Conservation (phyloP, 2,113 vertebrate genomes). For the Spheniscus mendiculus region DNA sequence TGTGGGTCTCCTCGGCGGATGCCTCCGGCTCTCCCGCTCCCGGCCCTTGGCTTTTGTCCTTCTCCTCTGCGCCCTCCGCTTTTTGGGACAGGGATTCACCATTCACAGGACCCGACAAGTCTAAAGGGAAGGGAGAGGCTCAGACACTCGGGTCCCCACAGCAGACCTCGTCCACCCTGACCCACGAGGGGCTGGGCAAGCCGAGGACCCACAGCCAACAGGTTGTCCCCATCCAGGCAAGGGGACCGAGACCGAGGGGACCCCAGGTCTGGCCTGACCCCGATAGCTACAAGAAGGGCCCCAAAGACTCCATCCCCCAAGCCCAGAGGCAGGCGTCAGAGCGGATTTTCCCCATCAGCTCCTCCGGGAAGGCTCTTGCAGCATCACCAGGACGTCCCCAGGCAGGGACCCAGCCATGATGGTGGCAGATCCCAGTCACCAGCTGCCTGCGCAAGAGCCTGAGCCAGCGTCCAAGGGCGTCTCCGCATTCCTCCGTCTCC, state of each 20-base stretch:
- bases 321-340: not conserved
- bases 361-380: not conserved
- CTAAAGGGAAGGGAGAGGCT: constrained; percentile 25
- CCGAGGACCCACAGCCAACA: fast-evolving
- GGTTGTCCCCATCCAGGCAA: not conserved
- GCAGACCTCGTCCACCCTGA: fast-evolving
- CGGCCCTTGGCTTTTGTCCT: constrained; percentile 57
- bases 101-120: constrained; percentile 83
- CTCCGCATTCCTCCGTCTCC: not conserved
- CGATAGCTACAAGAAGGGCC: fast-evolving
- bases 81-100: constrained; percentile 84
- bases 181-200: fast-evolving
- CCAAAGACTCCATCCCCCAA: not conserved
- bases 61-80: constrained; percentile 59
- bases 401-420: not conserved
- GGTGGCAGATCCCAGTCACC: not conserved
- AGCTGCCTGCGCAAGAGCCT: not conserved
- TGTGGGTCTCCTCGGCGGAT: constrained; percentile 53
- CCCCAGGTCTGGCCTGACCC: not conserved
- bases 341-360: not conserved
- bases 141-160: fast-evolving
- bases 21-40: constrained; percentile 26
- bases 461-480: not conserved
- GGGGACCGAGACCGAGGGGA: fast-evolving
- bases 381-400: not conserved